phyloP scores from a whole-genome alignment of 2,113 vertebrate species.

The Myotis brandtii region DNA sequence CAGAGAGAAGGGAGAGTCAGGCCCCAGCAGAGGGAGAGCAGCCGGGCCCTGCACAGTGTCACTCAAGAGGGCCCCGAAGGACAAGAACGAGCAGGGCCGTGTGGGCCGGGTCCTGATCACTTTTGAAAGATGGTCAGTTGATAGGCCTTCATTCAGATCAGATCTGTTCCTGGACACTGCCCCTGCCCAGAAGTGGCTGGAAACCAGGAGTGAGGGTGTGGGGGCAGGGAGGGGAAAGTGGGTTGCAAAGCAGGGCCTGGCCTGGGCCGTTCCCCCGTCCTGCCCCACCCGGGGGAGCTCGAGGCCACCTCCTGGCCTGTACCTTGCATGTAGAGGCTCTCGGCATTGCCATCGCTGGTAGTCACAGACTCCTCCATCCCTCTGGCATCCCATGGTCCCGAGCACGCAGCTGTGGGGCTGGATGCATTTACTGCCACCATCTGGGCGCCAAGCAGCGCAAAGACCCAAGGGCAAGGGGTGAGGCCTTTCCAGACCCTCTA shows the following conservation, averaged over 20 bases:
- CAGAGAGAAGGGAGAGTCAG: not conserved
- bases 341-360: constrained; percentile 91
- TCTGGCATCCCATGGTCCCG: constrained; percentile 90
- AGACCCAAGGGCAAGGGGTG: not conserved
- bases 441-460: constrained; percentile 69
- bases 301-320: not conserved
- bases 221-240: fast-evolving
- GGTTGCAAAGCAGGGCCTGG: not conserved
- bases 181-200: not conserved
- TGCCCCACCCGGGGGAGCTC: not conserved
- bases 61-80: not conserved
- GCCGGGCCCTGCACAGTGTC: not conserved
- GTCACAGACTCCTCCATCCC: constrained; percentile 89
- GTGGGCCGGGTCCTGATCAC: not conserved
- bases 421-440: constrained; percentile 89
- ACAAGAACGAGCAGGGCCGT: fast-evolving
- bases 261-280: not conserved
- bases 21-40: not conserved
- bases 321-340: constrained; percentile 97
- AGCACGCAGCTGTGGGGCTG: constrained; percentile 87
- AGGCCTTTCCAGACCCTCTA: not conserved
- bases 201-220: not conserved
- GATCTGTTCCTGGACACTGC: not conserved
- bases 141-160: not conserved
- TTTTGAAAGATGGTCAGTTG: not conserved